Conservation (phyloP, 2,888 invertebrate species). For the Zonitis immaculata region DNA sequence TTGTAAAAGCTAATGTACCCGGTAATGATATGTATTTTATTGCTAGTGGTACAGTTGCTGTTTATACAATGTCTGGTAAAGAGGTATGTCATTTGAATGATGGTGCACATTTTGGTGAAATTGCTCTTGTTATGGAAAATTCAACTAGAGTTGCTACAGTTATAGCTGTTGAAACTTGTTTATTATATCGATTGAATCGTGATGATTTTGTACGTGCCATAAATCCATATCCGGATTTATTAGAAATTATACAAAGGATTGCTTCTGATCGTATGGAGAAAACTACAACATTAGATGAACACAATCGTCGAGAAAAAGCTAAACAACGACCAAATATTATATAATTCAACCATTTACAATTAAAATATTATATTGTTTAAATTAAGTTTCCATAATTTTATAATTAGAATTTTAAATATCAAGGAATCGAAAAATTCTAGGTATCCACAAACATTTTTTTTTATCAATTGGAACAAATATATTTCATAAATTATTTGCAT, state of each 20-base stretch:
- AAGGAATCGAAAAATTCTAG: not conserved
- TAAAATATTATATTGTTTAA: no score
- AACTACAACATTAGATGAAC: constrained; percentile 50
- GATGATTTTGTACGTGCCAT: constrained; percentile 47
- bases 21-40: constrained; percentile 58
- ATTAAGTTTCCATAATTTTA: no score
- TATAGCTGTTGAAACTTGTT: constrained; percentile 46
- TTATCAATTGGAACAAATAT: not conserved
- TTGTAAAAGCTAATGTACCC: constrained; percentile 50
- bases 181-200: constrained; percentile 46
- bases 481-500: constrained; percentile 15
- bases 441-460: no score
- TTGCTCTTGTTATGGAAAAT: constrained; percentile 45
- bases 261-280: constrained; percentile 52
- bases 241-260: constrained; percentile 49
- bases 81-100: constrained; percentile 55
- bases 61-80: constrained; percentile 50
- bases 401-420: not conserved
- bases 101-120: constrained; percentile 54
- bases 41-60: constrained; percentile 54
- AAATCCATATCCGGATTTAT: constrained; percentile 47
- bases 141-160: constrained; percentile 44
- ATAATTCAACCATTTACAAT: not conserved
- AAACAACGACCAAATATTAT: not conserved
- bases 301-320: constrained; percentile 22